Evolutionary conservation across 2,797 vertebrate species (phyloP), one percentile per base, ranked within the genome.

Genomic region (Sebastolobus alascanus): DNA sequence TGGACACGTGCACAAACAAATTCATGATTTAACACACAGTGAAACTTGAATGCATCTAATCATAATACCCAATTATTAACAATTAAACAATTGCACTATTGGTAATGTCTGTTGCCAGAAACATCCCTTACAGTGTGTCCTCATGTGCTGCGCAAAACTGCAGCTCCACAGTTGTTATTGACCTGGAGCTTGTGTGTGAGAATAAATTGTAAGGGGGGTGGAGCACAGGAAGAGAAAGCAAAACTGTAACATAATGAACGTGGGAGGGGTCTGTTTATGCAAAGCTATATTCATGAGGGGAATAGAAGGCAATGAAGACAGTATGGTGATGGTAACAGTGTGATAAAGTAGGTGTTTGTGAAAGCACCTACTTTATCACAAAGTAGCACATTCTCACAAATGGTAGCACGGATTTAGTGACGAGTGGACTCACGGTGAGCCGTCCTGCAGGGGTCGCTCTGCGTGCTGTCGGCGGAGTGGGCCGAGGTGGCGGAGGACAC

Each of bases 401-500:
- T n/a, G 0, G n/a, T 4, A 59, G 22, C n/a, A 61, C 18, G 27
- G 38, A 68, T 76, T 5, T 63, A 54, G 43, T 12, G 2, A 6
- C 0, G 29, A 35, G 35, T 4, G 37, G 61, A 97, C 97, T 98
- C 94, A 99, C 98, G 93, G 76, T 96, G 96, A 20, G 94, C 58
- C 8, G 96, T 93, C 76, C 94, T 96, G 94, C 93, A 96, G 76
- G 96, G 95, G 88, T 99, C 97, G 0, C 96, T 96, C 80, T 96
- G 96, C 1, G 92, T 29, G 38, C 97, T 98, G 91, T 99, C 97
- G 0, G 84, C 95, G 0, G 98, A 97, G 80, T 98, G 97, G 84
- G 95, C 97, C 52, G 98, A 99, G 88, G 98, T 96, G 35, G 96
- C 97, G 0, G 98, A 99, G 8, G 98, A 98, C 52, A 98, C 96